Base-by-base conservation (phyloP, 2,888 invertebrate species). In the Trichogramma dendrolimi region DNA sequence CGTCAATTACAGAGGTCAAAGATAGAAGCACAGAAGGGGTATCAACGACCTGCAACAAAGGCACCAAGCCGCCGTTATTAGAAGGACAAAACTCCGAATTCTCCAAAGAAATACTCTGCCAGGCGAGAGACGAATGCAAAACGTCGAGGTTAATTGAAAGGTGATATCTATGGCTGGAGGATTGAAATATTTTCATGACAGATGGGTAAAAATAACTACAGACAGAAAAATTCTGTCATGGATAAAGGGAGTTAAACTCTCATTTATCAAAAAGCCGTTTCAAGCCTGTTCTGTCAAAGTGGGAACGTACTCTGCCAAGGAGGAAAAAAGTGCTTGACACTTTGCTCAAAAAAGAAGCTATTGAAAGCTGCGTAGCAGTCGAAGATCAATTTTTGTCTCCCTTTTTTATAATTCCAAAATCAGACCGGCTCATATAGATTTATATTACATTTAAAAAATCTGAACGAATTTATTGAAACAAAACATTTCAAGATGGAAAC, bases 401-500 rank as follows among this genome's bases (percentile, higher is more conserved):
- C 4, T 61, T 65, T 14, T 64, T 64, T 43, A 27, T 62, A 4
- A 10, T 56, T 3, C 59, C 54, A 0, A 62, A 62, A 14, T 39
- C 57, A 40, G 57, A 57, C 41, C 44, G 51, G 39, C 6, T n/a
- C 6, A 1, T 48, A n/a, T 49, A 61, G 68, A 27, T 61, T 67
- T 38, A 67, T 67, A 11, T 41, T 70, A 10, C 68, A 69, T 38
- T 51, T 66, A 6, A 68, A 67, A 51, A 59, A 64, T 5, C 55
- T 69, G 2, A 69, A 67, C 51, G 58, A 57, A 7, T 68, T 68
- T 60, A 50, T 64, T 6, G 11, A 50, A 10, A 55, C 58, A 5
- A 48, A 64, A 14, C 67, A 69, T 65, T 69, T 69, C 51, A 65
- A 66, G 57, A 41, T 69, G 46, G 66, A 67, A 55, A 58, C 65